These are phyloP conservation scores for Danaus melanippus DNA, from an alignment of 1,140 invertebrate genomes.

Conservation along the genomic window DNA sequence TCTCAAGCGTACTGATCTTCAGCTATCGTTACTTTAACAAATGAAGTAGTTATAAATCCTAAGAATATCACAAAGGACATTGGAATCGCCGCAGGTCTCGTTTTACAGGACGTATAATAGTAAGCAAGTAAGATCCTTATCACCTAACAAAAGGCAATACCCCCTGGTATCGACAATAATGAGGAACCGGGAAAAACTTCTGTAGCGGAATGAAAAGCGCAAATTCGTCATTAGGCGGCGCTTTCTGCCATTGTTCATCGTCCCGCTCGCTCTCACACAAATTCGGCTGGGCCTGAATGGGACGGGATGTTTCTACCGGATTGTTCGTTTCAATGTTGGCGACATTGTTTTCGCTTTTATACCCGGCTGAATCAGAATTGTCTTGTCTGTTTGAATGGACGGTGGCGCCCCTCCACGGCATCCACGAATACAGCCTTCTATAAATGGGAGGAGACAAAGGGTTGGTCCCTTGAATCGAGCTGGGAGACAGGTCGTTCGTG, in stretches of 20 bases:
- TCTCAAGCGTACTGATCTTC: no score
- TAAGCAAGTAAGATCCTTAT: slow-evolving; percentile 50
- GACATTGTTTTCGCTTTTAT: slow-evolving; percentile 73
- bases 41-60: slow-evolving; percentile 2
- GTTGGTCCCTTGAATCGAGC: slow-evolving; percentile 67
- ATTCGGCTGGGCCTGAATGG: slow-evolving; percentile 34
- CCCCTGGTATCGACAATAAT: slow-evolving; percentile 67
- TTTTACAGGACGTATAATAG: slow-evolving; percentile 31
- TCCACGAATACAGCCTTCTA: slow-evolving; percentile 63
- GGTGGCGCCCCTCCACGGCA: slow-evolving; percentile 66
- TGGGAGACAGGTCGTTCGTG: slow-evolving; percentile 63
- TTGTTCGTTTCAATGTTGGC: slow-evolving; percentile 72
- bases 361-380: slow-evolving; percentile 71
- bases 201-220: slow-evolving; percentile 72
- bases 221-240: slow-evolving; percentile 71
- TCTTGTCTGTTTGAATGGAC: slow-evolving; percentile 71
- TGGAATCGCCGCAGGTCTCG: slow-evolving; percentile 18
- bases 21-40: no score
- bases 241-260: slow-evolving; percentile 63
- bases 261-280: slow-evolving; percentile 34
- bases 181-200: slow-evolving; percentile 70
- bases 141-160: slow-evolving; percentile 47
- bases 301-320: slow-evolving; percentile 60
- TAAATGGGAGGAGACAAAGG: slow-evolving; percentile 67
- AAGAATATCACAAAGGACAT: slow-evolving; percentile 28